Evolutionary conservation across 2,888 invertebrate genomes (phyloP).

Genomic region (Dinocampus coccinellae): DNA sequence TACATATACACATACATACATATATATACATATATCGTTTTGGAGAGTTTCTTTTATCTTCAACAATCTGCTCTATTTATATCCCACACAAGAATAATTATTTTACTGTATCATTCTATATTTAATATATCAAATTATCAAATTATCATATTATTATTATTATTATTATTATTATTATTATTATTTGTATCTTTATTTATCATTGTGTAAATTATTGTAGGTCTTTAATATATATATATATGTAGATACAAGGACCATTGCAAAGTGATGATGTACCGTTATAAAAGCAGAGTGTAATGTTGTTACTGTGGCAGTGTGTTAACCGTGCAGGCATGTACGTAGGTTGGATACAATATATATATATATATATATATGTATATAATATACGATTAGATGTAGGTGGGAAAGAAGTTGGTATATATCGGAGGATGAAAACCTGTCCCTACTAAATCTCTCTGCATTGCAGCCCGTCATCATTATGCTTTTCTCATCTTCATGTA

Average conservation of each 20-base stretch:
- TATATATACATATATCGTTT: background rate
- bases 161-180: background rate
- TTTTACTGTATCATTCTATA: background rate
- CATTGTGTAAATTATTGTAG: background rate
- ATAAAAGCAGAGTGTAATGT: constrained; percentile 40
- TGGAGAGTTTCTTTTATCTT: background rate
- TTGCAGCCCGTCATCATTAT: background rate
- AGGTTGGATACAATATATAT: constrained; percentile 31
- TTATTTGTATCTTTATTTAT: constrained; percentile 20
- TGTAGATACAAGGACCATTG: background rate
- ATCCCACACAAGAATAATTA: background rate
- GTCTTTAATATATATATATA: background rate
- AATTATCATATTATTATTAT: too few relatives aligned
- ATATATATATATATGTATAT: constrained; percentile 4
- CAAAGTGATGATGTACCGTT: constrained; percentile 54
- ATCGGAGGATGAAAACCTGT: constrained; percentile 51
- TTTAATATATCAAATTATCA: too few relatives aligned
- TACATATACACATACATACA: constrained; percentile 24
- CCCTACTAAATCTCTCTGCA: constrained; percentile 59
- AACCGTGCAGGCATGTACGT: constrained; percentile 57
- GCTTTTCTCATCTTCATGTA: background rate
- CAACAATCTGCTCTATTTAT: background rate
- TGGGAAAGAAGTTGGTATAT: constrained; percentile 47
- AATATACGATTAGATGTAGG: constrained; percentile 42
- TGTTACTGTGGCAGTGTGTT: constrained; percentile 63